Conservation (phyloP, 1,140 invertebrate genomes). For the Cyrtorhinus lividipennis region DNA sequence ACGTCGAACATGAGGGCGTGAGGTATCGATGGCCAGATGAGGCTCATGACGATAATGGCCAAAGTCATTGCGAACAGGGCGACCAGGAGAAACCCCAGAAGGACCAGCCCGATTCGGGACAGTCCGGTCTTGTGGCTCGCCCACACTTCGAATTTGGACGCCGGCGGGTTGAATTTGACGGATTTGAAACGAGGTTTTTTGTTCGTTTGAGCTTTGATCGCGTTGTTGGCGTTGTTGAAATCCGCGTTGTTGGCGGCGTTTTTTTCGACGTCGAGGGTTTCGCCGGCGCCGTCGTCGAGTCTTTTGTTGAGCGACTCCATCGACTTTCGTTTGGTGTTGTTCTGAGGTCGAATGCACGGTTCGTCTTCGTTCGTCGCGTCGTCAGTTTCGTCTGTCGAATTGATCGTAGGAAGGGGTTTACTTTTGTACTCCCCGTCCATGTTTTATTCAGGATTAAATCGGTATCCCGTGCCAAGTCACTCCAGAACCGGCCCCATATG, state of each 20-base stretch:
- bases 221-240: not conserved
- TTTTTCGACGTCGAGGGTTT: constrained; percentile 1
- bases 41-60: constrained; percentile 26
- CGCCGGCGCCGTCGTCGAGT: not conserved
- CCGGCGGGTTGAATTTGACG: constrained; percentile 12
- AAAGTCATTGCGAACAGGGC: constrained; percentile 24
- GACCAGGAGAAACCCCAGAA: constrained; percentile 23
- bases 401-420: constrained; percentile 30
- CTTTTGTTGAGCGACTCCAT: constrained; percentile 13
- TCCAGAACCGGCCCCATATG: not conserved
- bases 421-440: not conserved
- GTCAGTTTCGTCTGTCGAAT: constrained; percentile 42
- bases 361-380: constrained; percentile 31
- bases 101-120: constrained; percentile 20
- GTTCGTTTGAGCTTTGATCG: constrained; percentile 1
- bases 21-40: constrained; percentile 28
- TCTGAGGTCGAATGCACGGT: constrained; percentile 1
- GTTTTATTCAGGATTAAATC: not conserved
- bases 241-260: not conserved
- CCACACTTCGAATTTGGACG: constrained; percentile 24
- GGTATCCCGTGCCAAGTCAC: not conserved
- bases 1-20: constrained; percentile 24
- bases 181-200: not conserved
- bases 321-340: constrained; percentile 23
- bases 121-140: constrained; percentile 24